Conservation (phyloP, 2,888 invertebrate genomes). For the Flexamia atlantica region DNA sequence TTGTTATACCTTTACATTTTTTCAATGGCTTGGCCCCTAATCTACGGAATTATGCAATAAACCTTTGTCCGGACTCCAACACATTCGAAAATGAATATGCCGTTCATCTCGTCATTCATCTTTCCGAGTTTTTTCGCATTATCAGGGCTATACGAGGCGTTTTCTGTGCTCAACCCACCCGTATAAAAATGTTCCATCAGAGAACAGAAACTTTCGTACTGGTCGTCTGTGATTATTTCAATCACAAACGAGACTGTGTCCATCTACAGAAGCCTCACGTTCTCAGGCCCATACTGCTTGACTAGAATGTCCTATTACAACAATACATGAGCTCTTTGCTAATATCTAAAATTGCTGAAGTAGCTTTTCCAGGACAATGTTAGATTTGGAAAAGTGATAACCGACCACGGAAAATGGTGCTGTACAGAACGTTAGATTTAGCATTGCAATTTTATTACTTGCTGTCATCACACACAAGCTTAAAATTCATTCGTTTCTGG, state of each 20-base stretch:
- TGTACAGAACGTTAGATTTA: conserved; percentile 29
- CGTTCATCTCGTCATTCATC: conserved; percentile 72
- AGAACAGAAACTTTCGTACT: conserved; percentile 71
- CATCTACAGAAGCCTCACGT: conserved; percentile 70
- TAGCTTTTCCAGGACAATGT: background rate
- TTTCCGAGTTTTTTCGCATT: conserved; percentile 71
- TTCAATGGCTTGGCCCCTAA: conserved; percentile 2
- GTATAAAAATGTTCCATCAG: conserved; percentile 65
- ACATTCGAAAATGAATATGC: conserved; percentile 69
- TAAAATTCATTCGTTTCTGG: conserved; percentile 49
- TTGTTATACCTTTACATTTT: conserved; percentile 61
- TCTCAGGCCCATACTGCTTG: conserved; percentile 60
- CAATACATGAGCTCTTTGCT: background rate
- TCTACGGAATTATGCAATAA: background rate
- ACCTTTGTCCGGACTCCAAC: conserved; percentile 66
- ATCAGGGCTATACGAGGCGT: conserved; percentile 27
- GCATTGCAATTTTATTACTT: conserved; percentile 28
- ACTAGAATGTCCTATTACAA: conserved; percentile 70
- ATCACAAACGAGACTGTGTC: conserved; percentile 71
- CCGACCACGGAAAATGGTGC: conserved; percentile 59
- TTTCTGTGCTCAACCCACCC: conserved; percentile 35
- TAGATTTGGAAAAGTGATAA: background rate
- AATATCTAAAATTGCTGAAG: background rate
- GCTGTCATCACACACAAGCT: background rate
- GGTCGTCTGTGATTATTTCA: conserved; percentile 71